Base-by-base conservation (phyloP, 2,797 vertebrate genomes). In the Pangasius djambal region DNA sequence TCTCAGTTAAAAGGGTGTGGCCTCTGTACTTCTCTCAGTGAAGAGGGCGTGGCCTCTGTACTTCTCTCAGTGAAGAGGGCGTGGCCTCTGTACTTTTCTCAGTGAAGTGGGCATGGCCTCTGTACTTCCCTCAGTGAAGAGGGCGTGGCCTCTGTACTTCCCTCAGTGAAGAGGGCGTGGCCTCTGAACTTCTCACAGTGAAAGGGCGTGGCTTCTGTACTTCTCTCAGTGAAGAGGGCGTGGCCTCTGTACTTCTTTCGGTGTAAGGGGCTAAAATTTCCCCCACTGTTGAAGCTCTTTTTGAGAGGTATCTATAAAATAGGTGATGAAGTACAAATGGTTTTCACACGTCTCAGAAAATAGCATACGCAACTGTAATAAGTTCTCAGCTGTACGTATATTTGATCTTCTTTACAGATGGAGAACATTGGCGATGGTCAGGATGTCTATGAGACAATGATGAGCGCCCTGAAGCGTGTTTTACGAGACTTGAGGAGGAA, bases 401-500 rank as follows among this genome's bases (percentile, higher is more conserved):
- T 55, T 31, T 55, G 15, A 79, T 79, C 16, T 37, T 69, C 8
- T 89, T 74, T 72, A 50, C 93, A 99, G 98, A 92, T 95, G 90
- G 95, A 93, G 2, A 93, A 95, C 89, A 95, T 97, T 63, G 95
- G 96, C 69, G 95, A 96, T 0, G 97, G 94, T 74, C 93, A 92
- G 0, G 75, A 94, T 63, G 93, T 97, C 92, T 97, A 97, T 50
- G 92, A 91, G 86, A 97, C 96, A 52, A 93, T 98, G 95, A 96
- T 94, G 85, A 90, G 93, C 83, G 94, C 97, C 91, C 95, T 99
- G 84, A 95, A 92, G 89, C 93, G 95, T 90, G 94, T 96, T 75
- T 93, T 99, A 83, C 93, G 96, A 90, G 94, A 97, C 91, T 96
- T 96, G 94, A 97, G 96, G 92, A 94, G 85, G 83, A 75, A 12